Base-by-base conservation (phyloP, 2,888 invertebrate genomes). In the Villa cingulata region DNA sequence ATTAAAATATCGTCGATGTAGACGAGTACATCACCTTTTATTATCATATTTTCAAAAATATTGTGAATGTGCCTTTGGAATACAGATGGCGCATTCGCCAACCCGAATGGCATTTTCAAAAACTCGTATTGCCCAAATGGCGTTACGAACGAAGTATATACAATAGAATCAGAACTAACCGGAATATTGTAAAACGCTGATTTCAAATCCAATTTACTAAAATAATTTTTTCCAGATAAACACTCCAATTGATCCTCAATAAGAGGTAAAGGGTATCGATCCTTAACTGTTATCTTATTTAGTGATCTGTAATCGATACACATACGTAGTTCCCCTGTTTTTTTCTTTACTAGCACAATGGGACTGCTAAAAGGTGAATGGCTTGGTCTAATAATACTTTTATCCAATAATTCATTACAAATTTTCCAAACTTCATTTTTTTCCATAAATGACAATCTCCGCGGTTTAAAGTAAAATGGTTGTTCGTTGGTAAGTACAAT, bases 1-100 rank as follows among this genome's bases (percentile, higher is more conserved):
- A 54, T 45, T 37, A 56, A 29, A 12, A 57, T 48, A 43, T 57
- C 56, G 41, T 57, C 57, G 42, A 57, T 47, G 49, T 57, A 56
- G 17, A 55, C 49, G 2, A 41, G 2, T 27, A 52, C 41, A 36
- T 45, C 43, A 16, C 48, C 48, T 3, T 46, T 45, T 36, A 15
- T 12, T 37, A 53, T 44, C 10, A 45, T 45, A 19, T 45, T 37
- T 16, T 19, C 16, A 38, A 55, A 52, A 27, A 54, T 50, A 16
- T 50, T 23, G 29, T 45, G 41, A n/a, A n/a, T n/a, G n/a, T n/a
- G n/a, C n/a, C n/a, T n/a, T n/a, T n/a, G n/a, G n/a, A n/a, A n/a
- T n/a, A 40, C 37, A 46, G 53, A 50, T 12, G 52, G 48, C 23
- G 48, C 48, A 38, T 50, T 48, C 2, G 15, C 10, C 4, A 34